Conservation (phyloP, 2,113 vertebrate genomes). For the Gymnobelideus leadbeateri region DNA sequence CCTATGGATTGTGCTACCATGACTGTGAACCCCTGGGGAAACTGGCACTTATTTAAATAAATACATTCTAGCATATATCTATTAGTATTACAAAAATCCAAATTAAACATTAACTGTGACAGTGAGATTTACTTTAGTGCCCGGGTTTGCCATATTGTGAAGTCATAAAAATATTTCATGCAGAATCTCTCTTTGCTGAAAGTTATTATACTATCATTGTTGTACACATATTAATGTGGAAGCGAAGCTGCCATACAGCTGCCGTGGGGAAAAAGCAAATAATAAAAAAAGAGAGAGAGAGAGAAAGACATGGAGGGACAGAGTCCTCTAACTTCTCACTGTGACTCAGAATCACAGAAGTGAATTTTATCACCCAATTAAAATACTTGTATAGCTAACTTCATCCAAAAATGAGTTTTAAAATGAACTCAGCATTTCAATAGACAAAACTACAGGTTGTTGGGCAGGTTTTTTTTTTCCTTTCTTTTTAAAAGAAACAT, state of each 20-base stretch:
- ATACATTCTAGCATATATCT: slow-evolving; percentile 56
- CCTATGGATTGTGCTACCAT: slow-evolving; percentile 21
- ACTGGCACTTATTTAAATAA: slow-evolving; percentile 69
- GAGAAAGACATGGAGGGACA: background rate
- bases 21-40: slow-evolving; percentile 41
- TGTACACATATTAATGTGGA: slow-evolving; percentile 60
- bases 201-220: slow-evolving; percentile 57
- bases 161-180: slow-evolving; percentile 74
- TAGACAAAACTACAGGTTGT: slow-evolving; percentile 23
- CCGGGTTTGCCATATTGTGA: slow-evolving; percentile 64
- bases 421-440: slow-evolving; percentile 64
- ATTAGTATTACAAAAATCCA: slow-evolving; percentile 63
- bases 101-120: slow-evolving; percentile 70
- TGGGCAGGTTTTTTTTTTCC: background rate
- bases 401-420: slow-evolving; percentile 35
- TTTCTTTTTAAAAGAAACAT: background rate
- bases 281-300: slow-evolving; percentile 28
- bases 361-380: slow-evolving; percentile 54
- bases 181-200: slow-evolving; percentile 65
- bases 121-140: slow-evolving; percentile 68
- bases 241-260: slow-evolving; percentile 39
- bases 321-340: slow-evolving; percentile 50
- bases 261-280: slow-evolving; percentile 36
- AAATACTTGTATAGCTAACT: slow-evolving; percentile 47
- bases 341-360: slow-evolving; percentile 44